A percentile compares a stretch with the other conserved stretches of the same genome.
Conservation (phyloP, 2,797 vertebrate species). For the Capromys pilorides region DNA sequence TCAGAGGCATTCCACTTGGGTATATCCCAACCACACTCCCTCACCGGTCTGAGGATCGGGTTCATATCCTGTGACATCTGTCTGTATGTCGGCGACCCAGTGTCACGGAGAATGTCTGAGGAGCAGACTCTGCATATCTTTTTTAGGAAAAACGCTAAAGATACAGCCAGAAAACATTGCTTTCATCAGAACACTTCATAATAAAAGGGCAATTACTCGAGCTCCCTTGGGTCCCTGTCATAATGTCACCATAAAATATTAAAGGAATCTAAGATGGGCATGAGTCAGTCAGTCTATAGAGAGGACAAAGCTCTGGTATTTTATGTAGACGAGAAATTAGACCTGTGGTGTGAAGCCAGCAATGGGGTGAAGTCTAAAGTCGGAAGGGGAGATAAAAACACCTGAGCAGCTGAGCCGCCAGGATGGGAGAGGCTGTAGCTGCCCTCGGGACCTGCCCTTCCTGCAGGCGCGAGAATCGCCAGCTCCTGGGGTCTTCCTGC, state of each 20-base stretch:
- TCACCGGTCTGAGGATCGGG: background rate
- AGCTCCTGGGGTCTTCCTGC: background rate
- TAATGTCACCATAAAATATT: background rate
- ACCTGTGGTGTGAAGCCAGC: background rate
- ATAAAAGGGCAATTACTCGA: background rate
- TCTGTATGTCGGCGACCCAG: fast-evolving
- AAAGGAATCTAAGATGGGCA: background rate
- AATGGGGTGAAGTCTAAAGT: background rate
- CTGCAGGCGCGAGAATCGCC: background rate
- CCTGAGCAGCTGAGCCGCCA: no score
- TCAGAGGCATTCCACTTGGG: background rate
- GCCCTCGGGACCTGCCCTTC: background rate
- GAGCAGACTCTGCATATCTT: background rate
- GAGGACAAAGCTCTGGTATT: background rate
- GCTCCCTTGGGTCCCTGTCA: background rate
- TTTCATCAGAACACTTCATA: background rate
- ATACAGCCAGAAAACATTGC: background rate
- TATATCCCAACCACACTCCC: background rate
- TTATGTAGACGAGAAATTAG: background rate
- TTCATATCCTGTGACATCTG: background rate
- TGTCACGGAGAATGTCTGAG: background rate
- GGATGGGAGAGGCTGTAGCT: background rate
- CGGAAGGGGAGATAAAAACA: background rate
- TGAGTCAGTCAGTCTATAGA: background rate
- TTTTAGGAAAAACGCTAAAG: background rate